Percentiles rank a stretch among this genome's conserved stretches.
Conservation (phyloP, 2,113 vertebrate genomes). For the Australoheros scitulus region DNA sequence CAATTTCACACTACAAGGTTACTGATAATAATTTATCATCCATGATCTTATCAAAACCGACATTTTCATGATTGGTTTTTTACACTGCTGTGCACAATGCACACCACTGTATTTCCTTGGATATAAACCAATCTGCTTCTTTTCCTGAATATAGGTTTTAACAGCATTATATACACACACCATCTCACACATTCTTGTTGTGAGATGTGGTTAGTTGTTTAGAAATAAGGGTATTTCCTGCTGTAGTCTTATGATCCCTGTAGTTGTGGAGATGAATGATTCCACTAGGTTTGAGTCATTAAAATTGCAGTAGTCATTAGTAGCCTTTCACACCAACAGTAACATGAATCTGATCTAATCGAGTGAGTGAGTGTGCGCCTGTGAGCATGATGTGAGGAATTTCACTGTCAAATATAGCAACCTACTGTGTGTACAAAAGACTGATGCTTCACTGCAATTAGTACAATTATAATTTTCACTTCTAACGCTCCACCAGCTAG, state of each 20-base stretch:
- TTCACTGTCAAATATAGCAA: conserved; percentile 27
- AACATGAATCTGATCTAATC: conserved; percentile 47
- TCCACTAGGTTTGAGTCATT: conserved; percentile 41
- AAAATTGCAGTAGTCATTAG: conserved; percentile 58
- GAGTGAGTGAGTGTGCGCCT: conserved; percentile 19
- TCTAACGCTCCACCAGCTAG: neutral
- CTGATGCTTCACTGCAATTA: conserved; percentile 23
- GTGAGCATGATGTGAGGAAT: conserved; percentile 18
- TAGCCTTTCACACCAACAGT: conserved; percentile 40
- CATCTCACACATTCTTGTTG: neutral
- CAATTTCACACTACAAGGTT: conserved; percentile 44
- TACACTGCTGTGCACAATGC: conserved; percentile 1
- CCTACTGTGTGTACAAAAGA: conserved; percentile 7
- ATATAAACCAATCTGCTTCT: conserved; percentile 1
- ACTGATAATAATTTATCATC: conserved; percentile 49
- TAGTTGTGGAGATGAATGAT: conserved; percentile 35
- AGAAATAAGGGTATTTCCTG: conserved; percentile 8
- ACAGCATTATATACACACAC: neutral
- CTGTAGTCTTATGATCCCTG: neutral
- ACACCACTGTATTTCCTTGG: neutral
- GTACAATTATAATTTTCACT: conserved; percentile 13
- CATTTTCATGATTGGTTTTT: conserved; percentile 36
- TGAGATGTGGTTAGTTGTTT: neutral
- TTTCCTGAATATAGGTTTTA: neutral
- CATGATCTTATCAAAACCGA: conserved; percentile 30